Percentiles rank a stretch among this genome's conserved stretches.
Evolutionary conservation across 37 sponge, comb jelly and placozoan genomes (phyloP).

Genomic region (Chondrosia reniformis): DNA sequence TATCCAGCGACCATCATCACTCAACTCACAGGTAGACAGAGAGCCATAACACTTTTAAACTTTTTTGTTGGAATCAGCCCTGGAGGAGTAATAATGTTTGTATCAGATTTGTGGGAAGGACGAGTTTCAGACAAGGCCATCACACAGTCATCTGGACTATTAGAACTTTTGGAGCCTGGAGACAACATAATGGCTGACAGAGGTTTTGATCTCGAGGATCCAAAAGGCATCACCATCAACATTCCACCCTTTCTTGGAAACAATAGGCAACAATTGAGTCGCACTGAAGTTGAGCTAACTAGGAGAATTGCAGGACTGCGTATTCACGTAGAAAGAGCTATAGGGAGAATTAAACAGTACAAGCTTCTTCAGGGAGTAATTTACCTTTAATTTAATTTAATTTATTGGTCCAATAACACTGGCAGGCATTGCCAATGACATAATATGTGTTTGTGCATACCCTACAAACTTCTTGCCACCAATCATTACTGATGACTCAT

Average conservation of each 20-base stretch:
- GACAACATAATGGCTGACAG: too few species aligned
- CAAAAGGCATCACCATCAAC: too few species aligned
- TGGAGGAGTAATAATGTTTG: conserved; percentile 40
- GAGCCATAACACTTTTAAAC: conserved; percentile 50
- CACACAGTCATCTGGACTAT: too few species aligned
- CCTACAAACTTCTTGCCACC: conserved; percentile 18
- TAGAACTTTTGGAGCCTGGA: too few species aligned
- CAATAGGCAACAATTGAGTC: neutral
- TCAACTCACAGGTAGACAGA: too few species aligned
- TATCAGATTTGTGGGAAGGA: conserved; percentile 44
- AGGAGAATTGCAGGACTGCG: conserved; percentile 25
- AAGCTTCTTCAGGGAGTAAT: conserved; percentile 6
- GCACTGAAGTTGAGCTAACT: conserved; percentile 1
- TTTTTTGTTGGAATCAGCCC: conserved; percentile 53
- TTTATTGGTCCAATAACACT: too few species aligned
- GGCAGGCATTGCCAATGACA: too few species aligned
- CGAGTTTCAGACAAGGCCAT: conserved; percentile 50
- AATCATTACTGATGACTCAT: too few species aligned
- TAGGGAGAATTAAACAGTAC: conserved; percentile 26
- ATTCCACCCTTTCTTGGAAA: conserved; percentile 15
- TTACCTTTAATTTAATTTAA: neutral
- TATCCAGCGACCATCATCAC: too few species aligned
- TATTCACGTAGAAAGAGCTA: conserved; percentile 31
- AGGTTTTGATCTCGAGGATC: too few species aligned
- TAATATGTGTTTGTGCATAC: too few species aligned